Evolutionary conservation across 2,888 invertebrate species (phyloP), one percentile per base, ranked within the genome.

Genomic region (Andricus curvator): DNA sequence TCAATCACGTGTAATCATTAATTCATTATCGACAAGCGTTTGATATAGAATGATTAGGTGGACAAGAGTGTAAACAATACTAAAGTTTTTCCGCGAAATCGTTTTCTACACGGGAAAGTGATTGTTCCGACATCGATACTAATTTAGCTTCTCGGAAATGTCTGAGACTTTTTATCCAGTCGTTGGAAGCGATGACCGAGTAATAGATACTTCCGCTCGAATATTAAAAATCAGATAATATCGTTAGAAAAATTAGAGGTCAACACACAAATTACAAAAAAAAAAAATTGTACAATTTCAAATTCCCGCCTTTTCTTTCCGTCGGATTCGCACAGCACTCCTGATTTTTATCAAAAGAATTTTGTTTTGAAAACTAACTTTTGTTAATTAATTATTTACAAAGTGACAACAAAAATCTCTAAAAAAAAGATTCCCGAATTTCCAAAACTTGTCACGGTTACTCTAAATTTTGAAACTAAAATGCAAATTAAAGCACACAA

Each of bases 81-180:
- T 25, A 74, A 74, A 74, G 74, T 74, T 37, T 56, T 74, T 74
- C 74, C 56, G n/a, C 33, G 74, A 74, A 74, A 11, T 56, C 22
- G n/a, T 56, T 74, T 56, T 74, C 56, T 29, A 29, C 22, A 29
- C 70, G 33, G 74, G 74, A 74, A 74, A 74, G 74, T 74, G 74
- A 74, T 74, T 74, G 74, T 56, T 74, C 56, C n/a, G 13, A 74
- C n/a, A 56, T 56, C 74, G 74, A 74, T 33, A n/a, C 56, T 29
- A 56, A 33, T 22, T 56, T 56, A 74, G n/a, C 74, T 74, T 74
- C 74, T 74, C 51, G 74, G 74, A 74, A 74, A 74, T 56, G n/a
- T 56, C 74, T 74, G n/a, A n/a, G n/a, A 56, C 56, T 74, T 68
- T 68, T 25, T 48, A 15, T 48, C 48, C 33, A 74, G 56, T 74